These are phyloP conservation scores for Chlorops oryzae DNA, from an alignment of 1,140 invertebrate genomes.

Conservation along the genomic window DNA sequence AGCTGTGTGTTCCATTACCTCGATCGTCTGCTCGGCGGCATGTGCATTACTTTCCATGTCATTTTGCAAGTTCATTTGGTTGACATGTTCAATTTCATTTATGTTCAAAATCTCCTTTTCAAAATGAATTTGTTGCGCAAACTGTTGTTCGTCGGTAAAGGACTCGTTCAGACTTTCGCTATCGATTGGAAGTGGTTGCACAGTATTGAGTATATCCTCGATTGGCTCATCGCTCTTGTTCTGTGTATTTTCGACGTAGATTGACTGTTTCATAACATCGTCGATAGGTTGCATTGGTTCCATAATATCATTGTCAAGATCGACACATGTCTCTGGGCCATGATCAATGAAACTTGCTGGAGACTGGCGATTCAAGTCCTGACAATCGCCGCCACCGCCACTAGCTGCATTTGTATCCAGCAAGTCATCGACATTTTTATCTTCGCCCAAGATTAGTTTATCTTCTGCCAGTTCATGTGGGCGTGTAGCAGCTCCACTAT, in stretches of 20 bases:
- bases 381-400: slow-evolving; percentile 11
- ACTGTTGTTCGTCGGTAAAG: slow-evolving; percentile 6
- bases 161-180: slow-evolving; percentile 14
- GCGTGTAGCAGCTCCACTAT: slow-evolving; percentile 30
- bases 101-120: slow-evolving; percentile 24
- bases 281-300: slow-evolving; percentile 12
- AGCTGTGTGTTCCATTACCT: slow-evolving; percentile 43
- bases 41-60: slow-evolving; percentile 15
- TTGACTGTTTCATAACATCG: slow-evolving; percentile 34
- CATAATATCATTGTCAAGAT: slow-evolving; percentile 22
- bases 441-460: not conserved
- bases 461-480: slow-evolving; percentile 37
- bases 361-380: slow-evolving; percentile 8
- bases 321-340: slow-evolving; percentile 38
- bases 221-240: slow-evolving; percentile 15
- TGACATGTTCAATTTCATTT: slow-evolving; percentile 39
- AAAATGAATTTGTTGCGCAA: not conserved
- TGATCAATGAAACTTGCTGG: slow-evolving; percentile 25
- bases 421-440: slow-evolving; percentile 1
- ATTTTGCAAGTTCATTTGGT: slow-evolving; percentile 24
- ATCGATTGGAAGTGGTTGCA: slow-evolving; percentile 30
- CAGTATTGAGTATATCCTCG: slow-evolving; percentile 40
- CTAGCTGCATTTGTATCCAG: not conserved
- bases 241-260: slow-evolving; percentile 22
- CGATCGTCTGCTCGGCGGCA: too few species aligned